Evolutionary conservation across 2,797 vertebrate species (phyloP).

Genomic region (Sciaenops ocellatus): DNA sequence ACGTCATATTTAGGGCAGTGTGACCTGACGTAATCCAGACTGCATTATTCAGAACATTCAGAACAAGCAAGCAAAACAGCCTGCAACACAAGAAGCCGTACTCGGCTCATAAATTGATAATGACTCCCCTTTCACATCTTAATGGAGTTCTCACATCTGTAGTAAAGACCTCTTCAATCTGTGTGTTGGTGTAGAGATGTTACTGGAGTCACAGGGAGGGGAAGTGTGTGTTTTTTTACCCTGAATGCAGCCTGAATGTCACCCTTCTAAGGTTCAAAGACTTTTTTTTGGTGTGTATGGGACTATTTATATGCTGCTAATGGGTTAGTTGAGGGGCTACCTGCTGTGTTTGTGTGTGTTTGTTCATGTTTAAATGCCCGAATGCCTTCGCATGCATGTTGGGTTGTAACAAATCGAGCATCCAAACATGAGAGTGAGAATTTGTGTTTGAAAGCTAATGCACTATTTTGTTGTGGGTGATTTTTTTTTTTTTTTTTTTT

Average conservation of each 20-base stretch:
- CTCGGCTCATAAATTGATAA: slow-evolving; percentile 80
- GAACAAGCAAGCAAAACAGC: slow-evolving; percentile 70
- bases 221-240: slow-evolving; percentile 56
- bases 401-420: slow-evolving; percentile 48
- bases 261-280: slow-evolving; percentile 73
- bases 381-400: slow-evolving; percentile 26
- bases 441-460: slow-evolving; percentile 16
- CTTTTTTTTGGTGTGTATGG: slow-evolving; percentile 57
- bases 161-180: slow-evolving; percentile 57
- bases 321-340: slow-evolving; percentile 66
- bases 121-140: slow-evolving; percentile 72
- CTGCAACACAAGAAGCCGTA: slow-evolving; percentile 69
- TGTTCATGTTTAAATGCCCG: slow-evolving; percentile 36
- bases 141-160: slow-evolving; percentile 79
- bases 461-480: slow-evolving; percentile 14
- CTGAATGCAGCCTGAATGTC: slow-evolving; percentile 59
- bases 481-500: too few relatives aligned
- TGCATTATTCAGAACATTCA: slow-evolving; percentile 83
- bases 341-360: slow-evolving; percentile 55
- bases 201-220: slow-evolving; percentile 50
- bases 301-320: slow-evolving; percentile 61
- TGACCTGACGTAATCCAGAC: slow-evolving; percentile 79
- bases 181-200: slow-evolving; percentile 32
- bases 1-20: slow-evolving; percentile 78
- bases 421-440: slow-evolving; percentile 38